Base-by-base conservation (phyloP, 2,113 vertebrate genomes). In the Anseranas semipalmata region DNA sequence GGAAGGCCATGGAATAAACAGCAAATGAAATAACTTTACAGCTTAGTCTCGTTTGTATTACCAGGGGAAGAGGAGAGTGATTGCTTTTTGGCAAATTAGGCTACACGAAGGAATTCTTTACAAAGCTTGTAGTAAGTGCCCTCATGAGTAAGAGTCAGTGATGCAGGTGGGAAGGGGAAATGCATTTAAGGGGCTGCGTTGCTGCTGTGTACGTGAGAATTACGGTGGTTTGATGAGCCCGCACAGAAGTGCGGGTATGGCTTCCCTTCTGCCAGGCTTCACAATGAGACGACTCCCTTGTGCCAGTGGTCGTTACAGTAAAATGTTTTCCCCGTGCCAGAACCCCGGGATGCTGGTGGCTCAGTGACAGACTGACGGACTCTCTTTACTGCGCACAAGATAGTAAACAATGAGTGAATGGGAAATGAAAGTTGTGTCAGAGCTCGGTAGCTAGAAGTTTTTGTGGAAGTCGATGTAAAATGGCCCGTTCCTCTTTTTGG, bases 11-110 rank as follows among this genome's bases (percentile, higher is more conserved):
- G 87, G 75, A 91, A 73, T 73, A 96, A 94, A 50, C 7, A 21
- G 50, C 75, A 93, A 83, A 84, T 87, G 55, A 75, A 95, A 83
- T 87, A 9, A 85, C 58, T 91, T 75, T 59, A 41, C 30, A 73
- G 39, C 50, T 66, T 37, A 53, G 56, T 81, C 63, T 93, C 48
- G 22, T 93, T 82, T 82, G 20, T 89, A 89, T 91, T 95, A 85
- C 46, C n/a, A 35, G 39, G 24, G 74, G 58, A 93, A 75, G 52
- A 91, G 65, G 28, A 90, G 35, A 95, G 45, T 1, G 4, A 91
- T 89, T 89, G 35, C 24, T 91, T 63, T 74, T 82, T 95, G 56
- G 87, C 58, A 93, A 63, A 79, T 87, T 28, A 86, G 39, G 6
- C 89, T 87, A 28, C 89, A 52, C 53, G 28, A 75, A 86, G 68